Percentiles rank a stretch among this genome's conserved stretches.
These are phyloP conservation scores for Ericerus pela DNA, from an alignment of 1,140 invertebrate genomes.

Conservation along the genomic window DNA sequence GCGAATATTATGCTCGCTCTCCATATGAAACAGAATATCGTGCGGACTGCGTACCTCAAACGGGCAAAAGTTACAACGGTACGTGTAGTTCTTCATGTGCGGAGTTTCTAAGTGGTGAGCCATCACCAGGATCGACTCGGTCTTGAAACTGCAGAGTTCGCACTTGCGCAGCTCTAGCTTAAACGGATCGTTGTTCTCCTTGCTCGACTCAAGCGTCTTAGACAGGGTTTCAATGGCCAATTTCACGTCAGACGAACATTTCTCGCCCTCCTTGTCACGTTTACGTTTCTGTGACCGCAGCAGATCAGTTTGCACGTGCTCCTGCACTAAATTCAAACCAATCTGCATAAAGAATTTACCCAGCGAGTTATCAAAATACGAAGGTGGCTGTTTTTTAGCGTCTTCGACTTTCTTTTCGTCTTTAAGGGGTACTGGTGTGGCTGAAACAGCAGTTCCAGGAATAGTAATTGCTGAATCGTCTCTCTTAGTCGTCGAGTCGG, in stretches of 20 bases:
- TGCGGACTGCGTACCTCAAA: constrained; percentile 68
- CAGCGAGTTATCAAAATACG: constrained; percentile 67
- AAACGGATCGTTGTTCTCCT: constrained; percentile 76
- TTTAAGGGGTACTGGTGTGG: no score
- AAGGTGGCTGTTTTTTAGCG: constrained; percentile 21
- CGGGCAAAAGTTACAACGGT: constrained; percentile 69
- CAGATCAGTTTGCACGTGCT: constrained; percentile 81
- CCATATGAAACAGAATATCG: constrained; percentile 83
- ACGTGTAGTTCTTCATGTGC: constrained; percentile 73
- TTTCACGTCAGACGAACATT: constrained; percentile 50
- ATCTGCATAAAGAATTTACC: constrained; percentile 88
- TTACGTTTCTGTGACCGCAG: constrained; percentile 74
- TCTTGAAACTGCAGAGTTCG: constrained; percentile 82
- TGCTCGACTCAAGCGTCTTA: constrained; percentile 72
- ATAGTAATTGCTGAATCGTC: no score
- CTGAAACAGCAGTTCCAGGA: no score
- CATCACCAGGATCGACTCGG: constrained; percentile 74
- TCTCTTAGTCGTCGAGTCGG: constrained; percentile 13
- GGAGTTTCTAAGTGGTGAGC: constrained; percentile 81
- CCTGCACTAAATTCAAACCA: constrained; percentile 78
- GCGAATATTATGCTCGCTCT: constrained; percentile 67
- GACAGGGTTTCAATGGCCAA: constrained; percentile 59
- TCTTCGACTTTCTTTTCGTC: constrained; percentile 19
- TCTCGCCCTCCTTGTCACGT: constrained; percentile 44
- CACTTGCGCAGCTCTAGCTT: constrained; percentile 66